These are phyloP conservation scores for Leptocoma aspasia DNA, from an alignment of 2,113 vertebrate species.

Conservation along the genomic window DNA sequence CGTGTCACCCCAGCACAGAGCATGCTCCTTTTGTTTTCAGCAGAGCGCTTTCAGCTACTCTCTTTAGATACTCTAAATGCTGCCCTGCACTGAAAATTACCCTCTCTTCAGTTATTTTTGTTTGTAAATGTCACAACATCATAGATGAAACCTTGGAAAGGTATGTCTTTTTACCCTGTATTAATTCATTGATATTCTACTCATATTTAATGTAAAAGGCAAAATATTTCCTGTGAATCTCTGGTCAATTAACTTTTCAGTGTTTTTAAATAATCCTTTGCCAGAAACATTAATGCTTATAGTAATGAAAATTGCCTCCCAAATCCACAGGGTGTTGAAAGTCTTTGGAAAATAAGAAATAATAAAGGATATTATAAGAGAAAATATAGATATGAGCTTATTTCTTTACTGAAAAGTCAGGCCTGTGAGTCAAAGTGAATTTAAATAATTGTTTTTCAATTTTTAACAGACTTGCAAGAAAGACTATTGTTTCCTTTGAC, in stretches of 20 bases:
- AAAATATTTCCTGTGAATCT: background rate
- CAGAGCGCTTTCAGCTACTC: background rate
- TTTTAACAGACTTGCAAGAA: constrained; percentile 16
- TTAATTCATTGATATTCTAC: background rate
- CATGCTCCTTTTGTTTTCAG: background rate
- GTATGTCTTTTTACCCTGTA: background rate
- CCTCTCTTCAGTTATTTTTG: background rate
- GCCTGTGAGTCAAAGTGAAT: constrained; percentile 21
- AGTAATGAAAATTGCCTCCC: background rate
- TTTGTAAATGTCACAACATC: background rate
- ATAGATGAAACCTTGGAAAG: background rate
- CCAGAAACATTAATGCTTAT: background rate
- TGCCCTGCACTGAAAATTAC: background rate
- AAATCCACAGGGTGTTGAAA: background rate
- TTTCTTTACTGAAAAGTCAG: constrained; percentile 4
- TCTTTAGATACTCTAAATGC: background rate
- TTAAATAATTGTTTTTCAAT: constrained; percentile 35
- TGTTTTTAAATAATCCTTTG: constrained; percentile 1
- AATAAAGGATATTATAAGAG: background rate
- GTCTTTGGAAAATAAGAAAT: constrained; percentile 22
- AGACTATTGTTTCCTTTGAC: constrained; percentile 32
- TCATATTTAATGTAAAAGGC: background rate
- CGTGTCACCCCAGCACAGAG: background rate
- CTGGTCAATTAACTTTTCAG: background rate
- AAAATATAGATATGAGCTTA: background rate